These are phyloP conservation scores for Microctenopoma steveboyesi DNA, from an alignment of 2,797 vertebrate genomes.

Conservation along the genomic window DNA sequence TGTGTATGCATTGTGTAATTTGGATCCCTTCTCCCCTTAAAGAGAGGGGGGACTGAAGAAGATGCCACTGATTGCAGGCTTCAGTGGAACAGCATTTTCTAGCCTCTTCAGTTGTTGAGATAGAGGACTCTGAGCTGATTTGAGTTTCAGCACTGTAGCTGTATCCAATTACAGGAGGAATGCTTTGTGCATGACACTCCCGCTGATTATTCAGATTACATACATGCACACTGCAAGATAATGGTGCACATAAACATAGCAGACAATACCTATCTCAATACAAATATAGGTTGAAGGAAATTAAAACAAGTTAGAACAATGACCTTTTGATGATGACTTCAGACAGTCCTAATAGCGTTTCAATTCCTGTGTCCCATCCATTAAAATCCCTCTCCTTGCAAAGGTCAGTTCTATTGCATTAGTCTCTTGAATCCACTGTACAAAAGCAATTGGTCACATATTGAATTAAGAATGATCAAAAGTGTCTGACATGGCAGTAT, in stretches of 20 bases:
- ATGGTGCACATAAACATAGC: slow-evolving; percentile 8
- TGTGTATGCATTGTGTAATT: slow-evolving; percentile 23
- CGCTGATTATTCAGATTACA: slow-evolving; percentile 56
- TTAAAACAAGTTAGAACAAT: background rate
- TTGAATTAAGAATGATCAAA: slow-evolving; percentile 67
- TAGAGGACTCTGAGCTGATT: slow-evolving; percentile 26
- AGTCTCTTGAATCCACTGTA: slow-evolving; percentile 42
- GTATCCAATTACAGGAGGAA: slow-evolving; percentile 55
- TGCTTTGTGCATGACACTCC: slow-evolving; percentile 53
- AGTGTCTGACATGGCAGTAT: slow-evolving; percentile 61
- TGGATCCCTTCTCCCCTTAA: slow-evolving; percentile 22
- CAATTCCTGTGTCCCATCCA: slow-evolving; percentile 17
- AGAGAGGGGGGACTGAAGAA: background rate
- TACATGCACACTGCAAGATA: slow-evolving; percentile 19
- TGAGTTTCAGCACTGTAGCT: slow-evolving; percentile 50
- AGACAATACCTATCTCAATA: slow-evolving; percentile 9
- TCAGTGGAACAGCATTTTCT: slow-evolving; percentile 58
- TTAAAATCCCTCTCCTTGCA: slow-evolving; percentile 31
- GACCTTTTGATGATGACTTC: slow-evolving; percentile 5
- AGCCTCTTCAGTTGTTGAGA: slow-evolving; percentile 49
- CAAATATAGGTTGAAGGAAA: background rate
- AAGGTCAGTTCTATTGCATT: slow-evolving; percentile 45
- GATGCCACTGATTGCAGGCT: slow-evolving; percentile 29
- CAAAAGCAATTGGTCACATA: slow-evolving; percentile 64
- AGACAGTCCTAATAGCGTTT: slow-evolving; percentile 6